Evolutionary conservation across 1,140 invertebrate genomes (phyloP).

Genomic region (Hesperophylax magnus): DNA sequence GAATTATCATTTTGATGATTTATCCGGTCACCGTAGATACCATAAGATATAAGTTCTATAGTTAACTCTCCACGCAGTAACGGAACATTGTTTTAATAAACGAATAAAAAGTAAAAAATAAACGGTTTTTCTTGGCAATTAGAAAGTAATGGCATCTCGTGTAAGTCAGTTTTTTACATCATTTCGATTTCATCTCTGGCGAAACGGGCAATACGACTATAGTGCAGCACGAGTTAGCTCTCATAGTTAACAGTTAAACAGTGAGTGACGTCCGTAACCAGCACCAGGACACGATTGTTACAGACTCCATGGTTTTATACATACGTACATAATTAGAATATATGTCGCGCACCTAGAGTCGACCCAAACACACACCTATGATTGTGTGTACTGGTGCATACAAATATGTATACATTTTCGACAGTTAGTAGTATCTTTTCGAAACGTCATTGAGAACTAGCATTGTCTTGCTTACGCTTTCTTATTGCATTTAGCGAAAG

Average conservation of each 20-base stretch:
- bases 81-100: neutral
- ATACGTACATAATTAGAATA: neutral
- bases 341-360: neutral
- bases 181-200: conserved; percentile 35
- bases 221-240: neutral
- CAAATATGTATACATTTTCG: no score
- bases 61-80: neutral
- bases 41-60: no score
- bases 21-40: no score
- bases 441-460: no score
- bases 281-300: neutral
- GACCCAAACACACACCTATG: no score
- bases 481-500: no score
- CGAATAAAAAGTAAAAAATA: conserved; percentile 2
- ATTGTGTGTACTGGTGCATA: no score
- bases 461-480: no score
- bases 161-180: conserved; percentile 15
- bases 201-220: neutral
- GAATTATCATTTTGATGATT: no score
- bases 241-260: neutral
- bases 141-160: conserved; percentile 14
- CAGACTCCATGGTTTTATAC: neutral
- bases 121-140: neutral
- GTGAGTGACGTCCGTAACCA: conserved; percentile 1
- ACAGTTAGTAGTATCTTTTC: no score